phyloP scores from a whole-genome alignment of 2,888 invertebrate genomes.

The Selenia dentaria region DNA sequence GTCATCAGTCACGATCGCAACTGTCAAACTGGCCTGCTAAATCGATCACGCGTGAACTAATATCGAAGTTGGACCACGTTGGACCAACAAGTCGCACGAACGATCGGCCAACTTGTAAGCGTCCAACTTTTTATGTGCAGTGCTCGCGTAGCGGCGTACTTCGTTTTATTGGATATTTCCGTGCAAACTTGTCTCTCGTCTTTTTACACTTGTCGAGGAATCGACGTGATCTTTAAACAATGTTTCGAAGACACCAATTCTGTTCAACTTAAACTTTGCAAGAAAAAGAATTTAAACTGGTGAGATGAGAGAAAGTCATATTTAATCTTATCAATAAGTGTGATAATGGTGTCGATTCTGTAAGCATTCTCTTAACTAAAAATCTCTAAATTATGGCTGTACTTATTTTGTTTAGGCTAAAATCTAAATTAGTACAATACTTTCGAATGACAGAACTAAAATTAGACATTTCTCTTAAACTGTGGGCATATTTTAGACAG shows the following conservation, averaged over 20 bases:
- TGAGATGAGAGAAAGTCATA: no score
- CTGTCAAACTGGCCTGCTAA: constrained; percentile 77
- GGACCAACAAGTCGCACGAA: constrained; percentile 56
- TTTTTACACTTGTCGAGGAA: constrained; percentile 54
- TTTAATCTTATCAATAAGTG: no score
- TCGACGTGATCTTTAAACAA: constrained; percentile 61
- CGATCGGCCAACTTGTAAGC: constrained; percentile 42
- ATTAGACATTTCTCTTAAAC: no score
- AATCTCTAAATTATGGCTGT: no score
- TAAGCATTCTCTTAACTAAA: no score
- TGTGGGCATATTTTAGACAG: no score
- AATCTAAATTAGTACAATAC: no score
- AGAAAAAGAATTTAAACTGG: background rate
- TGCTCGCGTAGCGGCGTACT: constrained; percentile 51
- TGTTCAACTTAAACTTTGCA: constrained; percentile 17
- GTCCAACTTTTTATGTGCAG: constrained; percentile 67
- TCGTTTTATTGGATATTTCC: constrained; percentile 77
- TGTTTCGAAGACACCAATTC: constrained; percentile 41
- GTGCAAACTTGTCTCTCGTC: constrained; percentile 63
- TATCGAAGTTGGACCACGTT: constrained; percentile 76
- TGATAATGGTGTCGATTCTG: no score
- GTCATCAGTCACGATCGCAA: constrained; percentile 81
- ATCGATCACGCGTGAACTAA: constrained; percentile 82
- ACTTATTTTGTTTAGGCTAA: no score
- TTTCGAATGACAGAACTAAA: no score